Base-by-base conservation (phyloP, 2,113 vertebrate genomes). In the Rhegmatorhina hoffmannsi region DNA sequence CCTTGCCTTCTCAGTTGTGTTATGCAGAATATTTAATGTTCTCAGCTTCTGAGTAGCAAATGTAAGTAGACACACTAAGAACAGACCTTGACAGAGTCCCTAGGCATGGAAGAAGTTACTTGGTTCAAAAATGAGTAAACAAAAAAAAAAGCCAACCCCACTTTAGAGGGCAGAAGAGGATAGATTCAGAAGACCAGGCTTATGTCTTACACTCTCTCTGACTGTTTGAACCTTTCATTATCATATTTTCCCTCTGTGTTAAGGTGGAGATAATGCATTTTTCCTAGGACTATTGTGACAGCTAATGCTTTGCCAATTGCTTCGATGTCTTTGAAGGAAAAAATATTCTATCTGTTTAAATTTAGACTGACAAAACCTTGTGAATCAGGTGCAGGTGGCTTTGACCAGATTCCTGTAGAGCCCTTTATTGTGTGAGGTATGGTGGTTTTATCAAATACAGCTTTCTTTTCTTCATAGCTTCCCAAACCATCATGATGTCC, bases 271-370 rank as follows among this genome's bases (percentile, higher is more conserved):
- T 84, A 82, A 95, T 87, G 77, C 77, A 60, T 94, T 91, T 94
- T 94, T 85, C 67, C 24, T 49, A 28, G 82, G 89, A 76, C 66
- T 82, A 60, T 70, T 87, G 84, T 91, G 82, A 90, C 89, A 95
- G 82, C 70, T 87, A 83, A 63, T 69, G 59, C 83, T 95, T 91
- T 95, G 62, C 58, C 89, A 70, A 83, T 76, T 74, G 63, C 75
- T 85, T 94, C 87, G 70, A 92, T 76, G 40, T 85, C 70, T 92
- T 94, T 91, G 67, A 94, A 91, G 50, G 73, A 62, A 89, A 94
- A 96, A 92, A 58, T 87, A 91, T 62, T 73, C 46, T 25, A 59
- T 80, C 75, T 94, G 87, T 88, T 89, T 89, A 93, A 89, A 92
- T 93, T 88, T 83, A 76, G 75, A 67, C 72, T 86, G 87, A 83